Conservation (phyloP, 2,113 vertebrate species). For the Neolamprologus variostigma region DNA sequence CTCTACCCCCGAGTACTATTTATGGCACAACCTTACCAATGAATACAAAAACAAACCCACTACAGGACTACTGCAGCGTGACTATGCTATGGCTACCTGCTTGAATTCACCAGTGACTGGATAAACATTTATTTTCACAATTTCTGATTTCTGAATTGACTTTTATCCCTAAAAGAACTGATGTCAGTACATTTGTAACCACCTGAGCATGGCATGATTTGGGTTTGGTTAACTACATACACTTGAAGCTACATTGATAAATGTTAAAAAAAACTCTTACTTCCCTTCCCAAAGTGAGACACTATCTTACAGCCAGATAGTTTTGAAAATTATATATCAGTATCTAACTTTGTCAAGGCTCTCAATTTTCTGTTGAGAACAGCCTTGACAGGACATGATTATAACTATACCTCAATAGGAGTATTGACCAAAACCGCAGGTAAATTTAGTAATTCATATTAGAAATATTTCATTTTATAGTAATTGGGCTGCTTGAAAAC, state of each 20-base stretch:
- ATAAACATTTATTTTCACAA: not conserved
- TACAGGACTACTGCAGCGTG: not conserved
- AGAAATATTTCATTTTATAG: not conserved
- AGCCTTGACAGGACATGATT: not conserved
- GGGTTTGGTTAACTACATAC: not conserved
- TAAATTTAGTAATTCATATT: not conserved
- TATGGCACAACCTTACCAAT: not conserved
- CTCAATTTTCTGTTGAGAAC: not conserved
- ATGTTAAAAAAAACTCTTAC: not conserved
- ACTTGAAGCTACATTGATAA: not conserved
- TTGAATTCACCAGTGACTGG: not conserved
- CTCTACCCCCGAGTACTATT: not conserved
- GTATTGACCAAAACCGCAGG: not conserved
- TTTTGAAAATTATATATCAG: not conserved
- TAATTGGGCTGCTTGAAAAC: not conserved
- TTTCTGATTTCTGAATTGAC: not conserved
- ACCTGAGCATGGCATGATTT: not conserved
- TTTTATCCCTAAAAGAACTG: not conserved
- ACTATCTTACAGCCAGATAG: not conserved
- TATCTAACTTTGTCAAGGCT: not conserved
- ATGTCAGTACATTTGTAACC: not conserved
- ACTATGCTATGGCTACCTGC: not conserved
- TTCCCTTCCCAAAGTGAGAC: not conserved
- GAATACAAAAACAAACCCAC: not conserved
- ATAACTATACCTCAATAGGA: not conserved